phyloP scores from a whole-genome alignment of 1,140 invertebrate species.

The Tribolium castaneum region DNA sequence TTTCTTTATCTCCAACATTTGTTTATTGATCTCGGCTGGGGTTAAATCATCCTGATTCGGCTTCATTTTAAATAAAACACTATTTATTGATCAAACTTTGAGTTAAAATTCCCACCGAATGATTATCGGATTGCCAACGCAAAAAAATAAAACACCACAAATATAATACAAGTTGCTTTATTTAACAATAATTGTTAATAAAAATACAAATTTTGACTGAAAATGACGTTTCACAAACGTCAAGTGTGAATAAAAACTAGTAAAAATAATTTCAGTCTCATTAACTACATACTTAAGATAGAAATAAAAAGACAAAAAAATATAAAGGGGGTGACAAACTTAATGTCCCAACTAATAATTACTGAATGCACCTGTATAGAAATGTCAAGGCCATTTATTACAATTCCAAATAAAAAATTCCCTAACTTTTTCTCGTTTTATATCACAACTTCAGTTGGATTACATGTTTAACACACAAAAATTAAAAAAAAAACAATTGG shows the following conservation, averaged over 20 bases:
- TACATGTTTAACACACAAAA: slow-evolving; percentile 4
- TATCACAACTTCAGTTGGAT: slow-evolving; percentile 33
- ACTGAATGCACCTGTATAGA: slow-evolving; percentile 19
- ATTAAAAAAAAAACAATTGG: slow-evolving; percentile 1
- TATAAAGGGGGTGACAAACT: background rate
- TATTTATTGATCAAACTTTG: background rate
- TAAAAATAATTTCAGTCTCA: slow-evolving; percentile 30
- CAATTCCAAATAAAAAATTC: slow-evolving; percentile 27
- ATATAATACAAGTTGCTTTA: slow-evolving; percentile 34
- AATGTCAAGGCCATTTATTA: slow-evolving; percentile 27
- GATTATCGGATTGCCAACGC: too few relatives aligned
- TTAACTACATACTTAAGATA: slow-evolving; percentile 32
- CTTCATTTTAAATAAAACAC: slow-evolving; percentile 14
- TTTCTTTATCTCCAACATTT: slow-evolving; percentile 84
- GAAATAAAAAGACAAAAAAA: background rate
- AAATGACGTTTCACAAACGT: background rate
- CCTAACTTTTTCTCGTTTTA: slow-evolving; percentile 17
- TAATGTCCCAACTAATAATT: slow-evolving; percentile 32
- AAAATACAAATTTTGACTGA: slow-evolving; percentile 36
- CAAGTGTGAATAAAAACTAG: slow-evolving; percentile 18
- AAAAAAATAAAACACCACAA: background rate
- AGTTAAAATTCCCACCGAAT: too few relatives aligned
- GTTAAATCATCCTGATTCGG: background rate
- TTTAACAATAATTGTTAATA: slow-evolving; percentile 31
- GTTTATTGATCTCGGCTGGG: slow-evolving; percentile 72